Evolutionary conservation across 2,888 invertebrate genomes (phyloP).

Genomic region (Odontomyia ornata): DNA sequence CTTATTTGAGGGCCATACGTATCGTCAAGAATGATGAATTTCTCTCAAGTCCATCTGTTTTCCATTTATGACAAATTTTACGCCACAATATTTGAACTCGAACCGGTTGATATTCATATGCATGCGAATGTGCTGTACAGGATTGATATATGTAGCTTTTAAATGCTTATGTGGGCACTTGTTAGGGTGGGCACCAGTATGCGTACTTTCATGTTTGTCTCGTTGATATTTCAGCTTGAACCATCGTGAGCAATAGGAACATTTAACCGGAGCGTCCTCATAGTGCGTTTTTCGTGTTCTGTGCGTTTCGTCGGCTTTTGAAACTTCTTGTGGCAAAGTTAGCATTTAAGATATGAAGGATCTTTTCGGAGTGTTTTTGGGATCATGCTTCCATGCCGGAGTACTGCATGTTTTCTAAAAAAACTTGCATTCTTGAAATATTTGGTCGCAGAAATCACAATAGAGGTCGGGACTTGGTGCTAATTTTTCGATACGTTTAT

Average conservation of each 20-base stretch:
- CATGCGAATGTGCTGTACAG: not conserved
- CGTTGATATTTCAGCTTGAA: not conserved
- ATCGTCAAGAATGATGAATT: no score
- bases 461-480: not conserved
- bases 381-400: not conserved
- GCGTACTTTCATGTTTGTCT: not conserved
- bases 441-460: slow-evolving; percentile 6
- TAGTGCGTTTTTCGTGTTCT: slow-evolving; percentile 45
- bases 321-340: slow-evolving; percentile 49
- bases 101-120: not conserved
- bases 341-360: slow-evolving; percentile 45
- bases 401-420: not conserved
- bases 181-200: slow-evolving; percentile 16
- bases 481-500: not conserved
- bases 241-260: not conserved
- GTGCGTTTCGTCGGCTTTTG: slow-evolving; percentile 44
- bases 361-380: not conserved
- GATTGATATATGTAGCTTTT: not conserved
- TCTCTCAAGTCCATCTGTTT: no score
- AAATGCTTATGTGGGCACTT: slow-evolving; percentile 22
- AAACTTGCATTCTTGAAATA: not conserved
- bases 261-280: not conserved
- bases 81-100: not conserved
- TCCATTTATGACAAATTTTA: not conserved
- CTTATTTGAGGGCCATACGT: no score